These are phyloP conservation scores for Pteria penguin DNA, from an alignment of 2,888 invertebrate species.

Conservation along the genomic window DNA sequence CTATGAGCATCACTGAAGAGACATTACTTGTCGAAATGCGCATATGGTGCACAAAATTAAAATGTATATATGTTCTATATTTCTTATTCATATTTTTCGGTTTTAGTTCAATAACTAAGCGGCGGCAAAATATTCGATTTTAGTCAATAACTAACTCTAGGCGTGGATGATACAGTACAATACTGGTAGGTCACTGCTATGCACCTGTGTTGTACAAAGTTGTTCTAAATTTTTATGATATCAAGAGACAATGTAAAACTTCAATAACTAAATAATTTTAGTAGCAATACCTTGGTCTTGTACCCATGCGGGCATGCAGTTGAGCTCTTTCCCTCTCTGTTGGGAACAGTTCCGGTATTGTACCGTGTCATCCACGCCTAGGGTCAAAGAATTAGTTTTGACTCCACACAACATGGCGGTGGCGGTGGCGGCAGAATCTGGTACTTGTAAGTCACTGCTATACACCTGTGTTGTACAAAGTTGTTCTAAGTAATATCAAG, in stretches of 20 bases:
- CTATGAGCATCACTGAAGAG: too few relatives aligned
- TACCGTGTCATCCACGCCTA: constrained; percentile 34
- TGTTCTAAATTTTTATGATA: too few relatives aligned
- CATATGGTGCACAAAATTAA: too few relatives aligned
- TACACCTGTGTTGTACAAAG: constrained; percentile 9
- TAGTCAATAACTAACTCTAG: too few relatives aligned
- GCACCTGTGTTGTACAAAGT: constrained; percentile 3
- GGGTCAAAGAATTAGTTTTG: constrained; percentile 54
- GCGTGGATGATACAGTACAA: constrained; percentile 66
- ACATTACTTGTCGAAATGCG: too few relatives aligned
- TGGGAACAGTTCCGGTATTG: constrained; percentile 16
- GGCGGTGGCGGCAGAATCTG: constrained; percentile 67
- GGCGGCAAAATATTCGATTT: too few relatives aligned
- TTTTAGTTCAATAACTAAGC: too few relatives aligned
- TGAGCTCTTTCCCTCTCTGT: constrained; percentile 26
- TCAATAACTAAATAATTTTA: too few relatives aligned
- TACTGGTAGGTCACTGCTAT: constrained; percentile 41
- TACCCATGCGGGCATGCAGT: constrained; percentile 57
- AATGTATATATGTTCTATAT: too few relatives aligned
- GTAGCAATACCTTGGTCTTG: constrained; percentile 49
- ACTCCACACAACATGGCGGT: constrained; percentile 69
- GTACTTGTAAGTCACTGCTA: constrained; percentile 43
- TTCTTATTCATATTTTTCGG: too few relatives aligned
- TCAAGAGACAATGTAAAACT: too few relatives aligned
- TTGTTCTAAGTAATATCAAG: too few relatives aligned